Conservation (phyloP, 2,888 invertebrate genomes). For the Anagyrus pseudococci region DNA sequence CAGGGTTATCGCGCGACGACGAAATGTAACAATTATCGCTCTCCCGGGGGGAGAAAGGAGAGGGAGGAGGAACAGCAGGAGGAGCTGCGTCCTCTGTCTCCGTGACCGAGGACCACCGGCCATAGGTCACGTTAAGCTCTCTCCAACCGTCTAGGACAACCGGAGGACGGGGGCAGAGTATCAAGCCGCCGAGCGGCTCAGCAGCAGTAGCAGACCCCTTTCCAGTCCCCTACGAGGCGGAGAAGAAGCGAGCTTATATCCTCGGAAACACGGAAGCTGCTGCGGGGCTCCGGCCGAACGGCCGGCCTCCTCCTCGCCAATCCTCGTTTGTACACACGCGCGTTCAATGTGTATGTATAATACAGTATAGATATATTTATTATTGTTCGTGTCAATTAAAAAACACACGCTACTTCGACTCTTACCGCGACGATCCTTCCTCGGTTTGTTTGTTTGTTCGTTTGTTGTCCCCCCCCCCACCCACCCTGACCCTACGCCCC, state of each 20-base stretch:
- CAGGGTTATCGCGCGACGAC: neutral
- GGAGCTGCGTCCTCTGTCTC: too few relatives aligned
- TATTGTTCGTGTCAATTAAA: conserved; percentile 58
- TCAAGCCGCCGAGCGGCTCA: too few relatives aligned
- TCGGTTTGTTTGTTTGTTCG: conserved; percentile 29
- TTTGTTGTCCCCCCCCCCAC: too few relatives aligned
- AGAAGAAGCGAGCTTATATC: conserved; percentile 9
- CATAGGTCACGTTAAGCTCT: too few relatives aligned
- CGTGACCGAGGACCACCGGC: too few relatives aligned
- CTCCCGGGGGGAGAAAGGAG: neutral
- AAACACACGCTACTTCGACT: conserved; percentile 44
- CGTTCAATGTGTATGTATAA: conserved; percentile 15
- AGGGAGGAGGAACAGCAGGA: too few relatives aligned
- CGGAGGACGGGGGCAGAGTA: too few relatives aligned
- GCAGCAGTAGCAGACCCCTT: too few relatives aligned
- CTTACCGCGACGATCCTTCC: conserved; percentile 39
- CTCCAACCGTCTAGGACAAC: too few relatives aligned
- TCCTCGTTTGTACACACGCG: conserved; percentile 18
- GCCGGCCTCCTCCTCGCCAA: neutral
- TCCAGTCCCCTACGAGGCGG: too few relatives aligned
- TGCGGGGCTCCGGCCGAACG: neutral
- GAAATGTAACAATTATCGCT: neutral
- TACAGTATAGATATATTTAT: conserved; percentile 32
- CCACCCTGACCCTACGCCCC: conserved; percentile 1
- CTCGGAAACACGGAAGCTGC: too few relatives aligned